Percentiles rank a stretch among this genome's conserved stretches.
These are phyloP conservation scores for Euleptes europaea DNA, from an alignment of 2,113 vertebrate genomes.

Conservation along the genomic window DNA sequence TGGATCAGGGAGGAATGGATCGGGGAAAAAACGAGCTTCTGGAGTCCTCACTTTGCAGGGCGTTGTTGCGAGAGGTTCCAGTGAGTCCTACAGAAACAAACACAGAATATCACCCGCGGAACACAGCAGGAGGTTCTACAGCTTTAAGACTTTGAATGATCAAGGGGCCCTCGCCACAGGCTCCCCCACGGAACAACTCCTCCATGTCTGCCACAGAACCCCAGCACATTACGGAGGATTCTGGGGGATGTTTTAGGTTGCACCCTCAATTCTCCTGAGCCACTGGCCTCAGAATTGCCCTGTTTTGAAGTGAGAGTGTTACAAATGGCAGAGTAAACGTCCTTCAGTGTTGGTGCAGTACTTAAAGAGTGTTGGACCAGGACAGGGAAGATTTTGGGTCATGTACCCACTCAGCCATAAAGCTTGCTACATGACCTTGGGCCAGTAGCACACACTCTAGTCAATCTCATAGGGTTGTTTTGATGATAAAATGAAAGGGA, in stretches of 20 bases:
- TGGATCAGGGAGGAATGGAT: conserved; percentile 76
- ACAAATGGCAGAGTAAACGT: no score
- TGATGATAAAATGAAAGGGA: no score
- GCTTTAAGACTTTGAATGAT: neutral
- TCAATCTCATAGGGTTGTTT: no score
- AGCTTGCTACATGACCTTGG: no score
- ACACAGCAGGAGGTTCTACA: neutral
- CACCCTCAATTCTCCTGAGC: neutral
- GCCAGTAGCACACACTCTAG: no score
- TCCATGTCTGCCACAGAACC: neutral
- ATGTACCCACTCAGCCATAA: no score
- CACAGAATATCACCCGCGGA: neutral
- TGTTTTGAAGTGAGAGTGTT: neutral
- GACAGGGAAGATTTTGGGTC: no score
- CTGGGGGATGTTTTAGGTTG: neutral
- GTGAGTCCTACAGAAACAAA: conserved; percentile 41
- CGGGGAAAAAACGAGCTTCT: conserved; percentile 74
- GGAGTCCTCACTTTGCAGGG: conserved; percentile 67
- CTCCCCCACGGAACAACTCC: neutral
- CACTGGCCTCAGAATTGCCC: neutral
- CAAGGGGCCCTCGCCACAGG: neutral
- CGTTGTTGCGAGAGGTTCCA: conserved; percentile 28
- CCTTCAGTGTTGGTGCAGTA: no score
- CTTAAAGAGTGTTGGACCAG: no score
- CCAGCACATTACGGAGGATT: neutral